Percentiles rank a stretch among this genome's conserved stretches.
phyloP scores from a whole-genome alignment of 2,888 invertebrate species.

The Villa cingulata region DNA sequence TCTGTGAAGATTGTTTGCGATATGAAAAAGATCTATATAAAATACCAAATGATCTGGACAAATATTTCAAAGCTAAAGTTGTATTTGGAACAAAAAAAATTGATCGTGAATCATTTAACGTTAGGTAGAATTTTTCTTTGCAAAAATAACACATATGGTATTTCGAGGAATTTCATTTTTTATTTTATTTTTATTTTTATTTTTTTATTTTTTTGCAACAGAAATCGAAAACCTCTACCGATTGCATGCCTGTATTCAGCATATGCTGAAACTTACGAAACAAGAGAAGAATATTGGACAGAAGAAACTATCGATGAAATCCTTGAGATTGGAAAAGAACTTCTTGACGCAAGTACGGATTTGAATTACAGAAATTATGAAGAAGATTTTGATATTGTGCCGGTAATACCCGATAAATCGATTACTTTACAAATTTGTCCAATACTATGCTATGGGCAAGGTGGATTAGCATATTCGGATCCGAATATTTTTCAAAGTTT shows the following conservation, averaged over 20 bases:
- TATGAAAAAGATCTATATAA: slow-evolving; percentile 7
- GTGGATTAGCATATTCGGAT: slow-evolving; percentile 10
- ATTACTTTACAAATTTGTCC: background rate
- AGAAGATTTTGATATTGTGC: slow-evolving; percentile 26
- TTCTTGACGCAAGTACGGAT: slow-evolving; percentile 16
- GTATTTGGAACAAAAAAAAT: slow-evolving; percentile 20
- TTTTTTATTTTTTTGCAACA: background rate
- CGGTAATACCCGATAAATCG: slow-evolving; percentile 23
- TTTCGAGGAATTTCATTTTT: too few relatives aligned
- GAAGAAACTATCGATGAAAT: slow-evolving; percentile 24
- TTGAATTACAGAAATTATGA: slow-evolving; percentile 20
- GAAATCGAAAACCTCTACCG: slow-evolving; percentile 18
- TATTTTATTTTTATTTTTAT: background rate
- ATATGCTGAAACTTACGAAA: slow-evolving; percentile 25
- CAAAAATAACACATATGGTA: background rate
- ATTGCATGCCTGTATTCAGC: slow-evolving; percentile 27
- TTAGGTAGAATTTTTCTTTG: background rate
- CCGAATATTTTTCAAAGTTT: slow-evolving; percentile 27
- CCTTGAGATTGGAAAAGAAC: slow-evolving; percentile 18
- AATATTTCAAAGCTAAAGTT: slow-evolving; percentile 23
- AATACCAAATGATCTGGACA: slow-evolving; percentile 28
- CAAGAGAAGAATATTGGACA: slow-evolving; percentile 28
- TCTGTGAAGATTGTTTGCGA: slow-evolving; percentile 1
- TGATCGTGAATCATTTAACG: background rate
- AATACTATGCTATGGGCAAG: background rate